Evolutionary conservation across 2,888 invertebrate genomes (phyloP), one percentile per base, ranked within the genome.

Genomic region (Sphecodes monilicornis): DNA sequence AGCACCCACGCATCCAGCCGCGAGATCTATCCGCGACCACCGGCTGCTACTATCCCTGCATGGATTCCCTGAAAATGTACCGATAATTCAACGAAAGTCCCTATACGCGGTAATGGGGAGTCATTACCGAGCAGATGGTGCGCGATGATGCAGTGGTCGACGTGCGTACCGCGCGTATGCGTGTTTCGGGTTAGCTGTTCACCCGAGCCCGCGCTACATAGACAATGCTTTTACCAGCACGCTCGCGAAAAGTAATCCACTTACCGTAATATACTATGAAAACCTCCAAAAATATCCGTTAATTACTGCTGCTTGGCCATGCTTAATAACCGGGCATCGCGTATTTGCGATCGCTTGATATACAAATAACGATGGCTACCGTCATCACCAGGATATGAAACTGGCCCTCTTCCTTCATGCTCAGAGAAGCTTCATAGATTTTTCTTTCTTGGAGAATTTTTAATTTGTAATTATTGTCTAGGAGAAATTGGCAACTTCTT

Each of bases 81-180:
- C 92, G 93, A 93, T 94, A 94, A 94, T 94, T 94, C 92, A 93
- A 90, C 91, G 92, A 93, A 94, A 94, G 93, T 93, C 93, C 93
- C 90, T 92, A 90, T 91, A 85, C 89, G 91, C 89, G 91, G 92
- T 94, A 94, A 94, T 94, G 93, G 89, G 91, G 89, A 92, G 93
- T 94, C 94, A 94, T 94, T 94, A 94, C 92, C 91, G 91, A 92
- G 91, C 94, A 94, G 94, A 94, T 94, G 94, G 93, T 92, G 94
- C 93, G 90, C 92, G 93, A 93, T 94, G 94, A 94, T 93, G 94
- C 94, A 94, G 93, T 92, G 93, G 92, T 91, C 91, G 92, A 92
- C 75, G 88, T 84, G 88, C 85, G 89, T 90, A 90, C 90, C 85
- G 76, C 88, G 90, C 76, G 87, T 92, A 91, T 93, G 92, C 93